These are phyloP conservation scores for Melolontha melolontha DNA, from an alignment of 2,888 invertebrate genomes.

Conservation along the genomic window DNA sequence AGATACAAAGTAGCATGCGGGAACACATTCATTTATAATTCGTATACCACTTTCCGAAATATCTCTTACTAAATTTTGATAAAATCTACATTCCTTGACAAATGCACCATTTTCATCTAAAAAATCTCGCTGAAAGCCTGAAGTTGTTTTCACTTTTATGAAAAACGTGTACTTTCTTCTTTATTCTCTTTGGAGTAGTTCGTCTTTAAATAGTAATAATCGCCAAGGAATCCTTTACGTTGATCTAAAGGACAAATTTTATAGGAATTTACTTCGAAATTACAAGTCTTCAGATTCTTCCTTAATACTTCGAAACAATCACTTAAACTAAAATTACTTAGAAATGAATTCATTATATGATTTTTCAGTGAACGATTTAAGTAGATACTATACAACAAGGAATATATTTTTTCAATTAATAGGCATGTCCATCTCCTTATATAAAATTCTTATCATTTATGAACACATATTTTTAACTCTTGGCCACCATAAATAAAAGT, in stretches of 20 bases:
- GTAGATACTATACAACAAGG: too few species aligned
- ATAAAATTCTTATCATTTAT: too few species aligned
- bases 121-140: constrained; percentile 52
- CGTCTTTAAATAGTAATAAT: constrained; percentile 37
- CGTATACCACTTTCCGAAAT: constrained; percentile 57
- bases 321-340: background rate
- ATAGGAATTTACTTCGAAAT: constrained; percentile 39
- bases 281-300: constrained; percentile 32
- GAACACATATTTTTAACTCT: too few species aligned
- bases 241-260: constrained; percentile 32
- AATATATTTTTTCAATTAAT: too few species aligned
- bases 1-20: constrained; percentile 58
- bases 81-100: constrained; percentile 66
- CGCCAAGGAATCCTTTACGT: constrained; percentile 43
- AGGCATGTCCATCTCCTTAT: too few species aligned
- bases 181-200: background rate
- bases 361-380: too few species aligned
- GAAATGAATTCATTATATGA: background rate
- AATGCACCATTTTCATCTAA: constrained; percentile 66
- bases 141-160: constrained; percentile 7
- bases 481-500: too few species aligned
- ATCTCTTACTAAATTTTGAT: constrained; percentile 63
- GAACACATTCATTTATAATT: constrained; percentile 55
- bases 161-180: constrained; percentile 65
- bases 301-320: constrained; percentile 40